Evolutionary conservation across 2,797 vertebrate genomes (phyloP), one percentile per base, ranked within the genome.

Genomic region (Hozukius guyotensis): DNA sequence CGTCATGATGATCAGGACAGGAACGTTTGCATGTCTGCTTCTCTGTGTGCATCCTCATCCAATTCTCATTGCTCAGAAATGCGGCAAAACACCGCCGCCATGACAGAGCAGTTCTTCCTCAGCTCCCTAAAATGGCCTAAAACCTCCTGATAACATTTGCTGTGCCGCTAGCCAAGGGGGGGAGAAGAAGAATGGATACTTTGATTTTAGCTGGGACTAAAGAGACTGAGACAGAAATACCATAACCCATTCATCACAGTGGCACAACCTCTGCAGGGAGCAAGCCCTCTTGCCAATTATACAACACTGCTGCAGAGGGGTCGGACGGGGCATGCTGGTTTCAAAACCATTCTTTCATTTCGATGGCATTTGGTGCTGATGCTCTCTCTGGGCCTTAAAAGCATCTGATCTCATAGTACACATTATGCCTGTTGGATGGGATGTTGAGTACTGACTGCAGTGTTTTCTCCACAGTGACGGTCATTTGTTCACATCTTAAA

Each of bases 181-280:
- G 5, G 36, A 38, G 38, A 42, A 16, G 38, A 42, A 6, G 56
- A 73, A 76, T 38, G 25, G 60, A 67, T 80, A 49, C 82, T 82
- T 86, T 80, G 81, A 68, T 72, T 80, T 77, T 78, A 79, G 74
- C 55, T 20, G 20, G 0, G 59, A 69, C 59, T 60, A 36, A 74
- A 66, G 63, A 62, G 53, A 63, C 56, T 69, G 52, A 77, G 63
- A 80, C 76, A 75, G 78, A 85, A 82, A 83, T 62, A 84, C 68
- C 72, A 74, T 59, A 68, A 78, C 61, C 60, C 60, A 71, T 71
- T 87, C 80, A 80, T 88, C 87, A 84, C 65, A 75, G 75, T 78
- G 36, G 60, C 63, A 77, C 61, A 69, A 67, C 63, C 36, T 72
- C 86, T 82, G 52, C 78, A 85, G 84, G 74, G 79, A 83, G 42